Conservation (phyloP, 2,797 vertebrate genomes). For the Gymnothorax javanicus region DNA sequence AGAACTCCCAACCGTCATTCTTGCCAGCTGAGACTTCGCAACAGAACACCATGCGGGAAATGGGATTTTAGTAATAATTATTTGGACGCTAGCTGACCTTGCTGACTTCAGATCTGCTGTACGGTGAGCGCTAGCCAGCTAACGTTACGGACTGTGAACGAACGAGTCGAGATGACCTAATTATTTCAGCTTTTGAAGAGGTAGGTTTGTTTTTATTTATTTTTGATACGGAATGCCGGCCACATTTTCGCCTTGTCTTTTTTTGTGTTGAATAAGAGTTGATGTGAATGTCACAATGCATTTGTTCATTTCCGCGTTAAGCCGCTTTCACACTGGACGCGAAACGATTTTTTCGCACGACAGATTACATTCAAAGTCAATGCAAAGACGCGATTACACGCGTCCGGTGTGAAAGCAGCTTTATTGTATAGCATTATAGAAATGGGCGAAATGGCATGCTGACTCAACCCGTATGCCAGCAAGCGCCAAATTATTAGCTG, state of each 20-base stretch:
- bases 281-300: not conserved
- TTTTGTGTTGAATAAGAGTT: not conserved
- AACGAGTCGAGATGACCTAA: slow-evolving; percentile 24
- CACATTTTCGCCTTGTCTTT: not conserved
- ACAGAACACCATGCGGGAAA: not conserved
- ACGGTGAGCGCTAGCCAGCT: slow-evolving; percentile 11
- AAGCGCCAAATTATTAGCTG: not conserved
- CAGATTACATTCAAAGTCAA: too few species aligned
- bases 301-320: not conserved
- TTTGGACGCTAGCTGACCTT: not conserved
- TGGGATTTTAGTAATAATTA: not conserved
- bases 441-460: not conserved
- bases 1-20: not conserved
- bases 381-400: too few species aligned
- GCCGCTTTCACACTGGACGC: not conserved
- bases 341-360: too few species aligned
- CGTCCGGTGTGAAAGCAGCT: too few species aligned
- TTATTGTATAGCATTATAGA: not conserved
- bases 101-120: slow-evolving; percentile 16
- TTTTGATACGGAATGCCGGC: not conserved
- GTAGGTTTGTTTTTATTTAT: slow-evolving; percentile 1
- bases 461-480: not conserved
- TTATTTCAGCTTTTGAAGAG: slow-evolving; percentile 23
- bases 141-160: slow-evolving; percentile 7
- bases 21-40: not conserved